Base-by-base conservation (phyloP, 2,888 invertebrate genomes). In the Eristalinus aeneus region DNA sequence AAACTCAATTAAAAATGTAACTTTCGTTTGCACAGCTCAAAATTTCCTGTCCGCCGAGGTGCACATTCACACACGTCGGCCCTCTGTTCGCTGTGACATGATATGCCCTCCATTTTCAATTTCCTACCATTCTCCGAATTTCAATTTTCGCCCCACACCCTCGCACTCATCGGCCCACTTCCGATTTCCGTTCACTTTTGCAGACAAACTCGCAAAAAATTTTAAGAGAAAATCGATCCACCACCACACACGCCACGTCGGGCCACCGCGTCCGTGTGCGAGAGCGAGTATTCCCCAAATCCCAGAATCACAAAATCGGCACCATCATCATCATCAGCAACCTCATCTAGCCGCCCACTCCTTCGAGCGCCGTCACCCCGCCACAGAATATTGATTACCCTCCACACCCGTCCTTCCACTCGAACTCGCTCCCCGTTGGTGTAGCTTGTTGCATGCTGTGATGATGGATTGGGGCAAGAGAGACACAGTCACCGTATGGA, bases 371-470 rank as follows among this genome's bases (percentile, higher is more conserved):
- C 58, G 23, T 58, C 11, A 12, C 73, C 22, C 6, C 22, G 6
- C 23, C 22, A 11, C 23, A 58, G 27, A 56, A 39, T 58, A 67
- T 75, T 67, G 75, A 75, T 67, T 60, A 32, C 56, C 27, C 9
- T 31, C n/a, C 58, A 11, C 16, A n/a, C 12, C 53, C 53, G 1
- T 10, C 31, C 32, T 0, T 10, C 58, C 1, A 16, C 16, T 5
- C 16, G 32, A 3, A n/a, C n/a, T n/a, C n/a, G n/a, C n/a, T n/a
- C n/a, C n/a, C n/a, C n/a, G n/a, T n/a, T n/a, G n/a, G n/a, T 53
- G 16, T 23, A 76, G 69, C 69, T 77, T 77, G 77, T 77, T 77
- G 77, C 77, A 64, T 58, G 56, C 69, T 16, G 53, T 65, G 65
- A 60, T 64, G 78, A 60, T 72, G 72, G 60, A 72, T 78, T 31